Conservation (phyloP, 2,113 vertebrate species). For the Natator depressus region DNA sequence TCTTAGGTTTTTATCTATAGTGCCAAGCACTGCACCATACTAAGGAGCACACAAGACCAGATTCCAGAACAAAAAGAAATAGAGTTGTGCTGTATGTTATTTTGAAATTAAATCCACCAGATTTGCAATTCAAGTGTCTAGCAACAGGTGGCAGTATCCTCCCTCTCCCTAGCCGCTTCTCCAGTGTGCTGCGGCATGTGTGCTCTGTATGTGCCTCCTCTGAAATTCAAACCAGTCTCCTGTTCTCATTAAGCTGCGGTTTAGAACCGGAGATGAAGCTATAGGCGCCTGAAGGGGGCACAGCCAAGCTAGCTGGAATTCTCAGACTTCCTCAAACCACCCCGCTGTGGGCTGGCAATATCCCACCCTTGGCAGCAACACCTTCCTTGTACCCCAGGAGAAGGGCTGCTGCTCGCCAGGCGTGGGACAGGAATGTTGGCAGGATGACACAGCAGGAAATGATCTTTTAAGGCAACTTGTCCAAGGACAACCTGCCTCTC, state of each 20-base stretch:
- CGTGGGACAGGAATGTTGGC: neutral
- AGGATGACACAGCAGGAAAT: fast-evolving
- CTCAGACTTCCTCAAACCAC: neutral
- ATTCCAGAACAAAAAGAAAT: neutral
- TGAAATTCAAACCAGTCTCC: neutral
- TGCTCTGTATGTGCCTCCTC: fast-evolving
- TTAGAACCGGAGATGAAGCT: fast-evolving
- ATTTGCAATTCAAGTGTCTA: constrained; percentile 44
- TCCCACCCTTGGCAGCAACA: neutral
- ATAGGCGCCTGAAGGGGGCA: fast-evolving
- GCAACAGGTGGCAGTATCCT: constrained; percentile 75
- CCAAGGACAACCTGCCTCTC: neutral
- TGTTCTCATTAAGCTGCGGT: neutral
- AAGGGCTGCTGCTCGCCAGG: fast-evolving
- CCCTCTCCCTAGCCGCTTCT: constrained; percentile 33
- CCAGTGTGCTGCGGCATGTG: neutral
- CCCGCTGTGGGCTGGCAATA: too few relatives aligned
- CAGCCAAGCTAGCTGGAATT: fast-evolving
- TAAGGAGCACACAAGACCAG: neutral
- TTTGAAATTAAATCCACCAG: neutral
- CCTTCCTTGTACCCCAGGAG: neutral
- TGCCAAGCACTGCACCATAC: neutral
- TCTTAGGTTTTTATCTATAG: neutral
- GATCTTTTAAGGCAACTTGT: neutral
- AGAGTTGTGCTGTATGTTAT: fast-evolving